Evolutionary conservation across 1,140 invertebrate species (phyloP).

Genomic region (Bombus vancouverensis): DNA sequence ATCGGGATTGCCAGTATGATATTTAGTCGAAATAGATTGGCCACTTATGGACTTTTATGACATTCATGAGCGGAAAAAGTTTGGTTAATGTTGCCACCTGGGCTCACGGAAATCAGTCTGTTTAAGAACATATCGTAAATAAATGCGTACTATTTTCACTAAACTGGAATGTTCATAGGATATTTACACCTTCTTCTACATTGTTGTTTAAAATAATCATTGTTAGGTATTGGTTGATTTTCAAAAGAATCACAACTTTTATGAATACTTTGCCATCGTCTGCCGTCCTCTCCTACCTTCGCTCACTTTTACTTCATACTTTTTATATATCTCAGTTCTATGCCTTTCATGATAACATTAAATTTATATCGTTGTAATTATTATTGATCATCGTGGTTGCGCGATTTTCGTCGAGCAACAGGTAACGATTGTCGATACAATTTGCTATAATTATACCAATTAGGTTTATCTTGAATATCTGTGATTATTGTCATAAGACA

Average conservation of each 20-base stretch:
- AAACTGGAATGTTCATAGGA: not conserved
- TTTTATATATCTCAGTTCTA: not conserved
- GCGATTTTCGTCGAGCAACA: slow-evolving; percentile 53
- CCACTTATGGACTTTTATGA: slow-evolving; percentile 51
- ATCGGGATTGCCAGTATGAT: not conserved
- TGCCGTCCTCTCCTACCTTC: slow-evolving; percentile 40
- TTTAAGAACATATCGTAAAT: slow-evolving; percentile 67
- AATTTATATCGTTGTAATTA: not conserved
- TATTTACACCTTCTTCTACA: not conserved
- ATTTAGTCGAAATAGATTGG: not conserved
- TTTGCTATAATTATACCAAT: not conserved
- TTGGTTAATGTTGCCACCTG: slow-evolving; percentile 82
- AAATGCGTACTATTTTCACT: slow-evolving; percentile 41
- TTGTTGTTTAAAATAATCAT: not conserved
- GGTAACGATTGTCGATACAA: slow-evolving; percentile 30
- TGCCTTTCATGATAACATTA: not conserved
- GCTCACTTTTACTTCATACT: not conserved
- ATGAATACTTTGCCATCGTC: slow-evolving; percentile 36
- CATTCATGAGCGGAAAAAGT: slow-evolving; percentile 76
- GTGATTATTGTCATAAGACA: not conserved
- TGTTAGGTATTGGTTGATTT: not conserved
- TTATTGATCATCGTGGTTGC: not conserved
- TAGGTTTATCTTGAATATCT: not conserved
- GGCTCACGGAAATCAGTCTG: slow-evolving; percentile 67
- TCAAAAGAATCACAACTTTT: not conserved